phyloP scores from a whole-genome alignment of 2,113 vertebrate genomes.

The Tupaia chinensis region DNA sequence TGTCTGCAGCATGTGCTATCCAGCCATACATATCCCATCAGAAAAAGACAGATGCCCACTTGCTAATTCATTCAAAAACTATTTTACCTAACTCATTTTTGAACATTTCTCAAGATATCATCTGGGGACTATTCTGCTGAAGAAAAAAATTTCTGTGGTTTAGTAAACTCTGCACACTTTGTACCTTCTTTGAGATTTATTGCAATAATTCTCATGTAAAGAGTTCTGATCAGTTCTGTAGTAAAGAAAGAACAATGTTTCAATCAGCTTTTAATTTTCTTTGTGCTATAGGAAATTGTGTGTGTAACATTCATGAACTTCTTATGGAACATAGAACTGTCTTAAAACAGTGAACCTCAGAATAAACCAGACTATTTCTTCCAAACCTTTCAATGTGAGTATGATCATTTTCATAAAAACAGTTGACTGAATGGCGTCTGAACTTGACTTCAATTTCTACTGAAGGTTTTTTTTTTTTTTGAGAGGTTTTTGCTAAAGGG shows the following conservation, averaged over 20 bases:
- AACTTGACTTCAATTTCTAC: not conserved
- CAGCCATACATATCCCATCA: not conserved
- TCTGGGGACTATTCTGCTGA: not conserved
- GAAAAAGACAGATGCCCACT: not conserved
- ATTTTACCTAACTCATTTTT: not conserved
- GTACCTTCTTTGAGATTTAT: not conserved
- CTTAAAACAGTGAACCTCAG: not conserved
- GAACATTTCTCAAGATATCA: not conserved
- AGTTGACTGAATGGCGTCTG: not conserved
- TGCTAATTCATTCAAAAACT: not conserved
- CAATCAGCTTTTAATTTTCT: not conserved
- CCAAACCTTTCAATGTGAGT: not conserved
- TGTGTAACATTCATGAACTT: not conserved
- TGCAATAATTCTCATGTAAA: not conserved
- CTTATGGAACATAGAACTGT: not conserved
- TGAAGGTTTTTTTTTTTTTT: not conserved
- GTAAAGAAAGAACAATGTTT: not conserved
- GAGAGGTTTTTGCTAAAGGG: no score
- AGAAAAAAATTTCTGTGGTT: not conserved
- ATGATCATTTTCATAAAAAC: not conserved
- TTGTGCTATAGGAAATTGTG: slow-evolving; percentile 30
- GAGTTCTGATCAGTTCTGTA: not conserved
- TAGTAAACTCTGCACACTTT: not conserved
- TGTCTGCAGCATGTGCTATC: not conserved
- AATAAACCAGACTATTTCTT: not conserved